Base-by-base conservation (phyloP, 2,797 vertebrate species). In the Alectoris magna region DNA sequence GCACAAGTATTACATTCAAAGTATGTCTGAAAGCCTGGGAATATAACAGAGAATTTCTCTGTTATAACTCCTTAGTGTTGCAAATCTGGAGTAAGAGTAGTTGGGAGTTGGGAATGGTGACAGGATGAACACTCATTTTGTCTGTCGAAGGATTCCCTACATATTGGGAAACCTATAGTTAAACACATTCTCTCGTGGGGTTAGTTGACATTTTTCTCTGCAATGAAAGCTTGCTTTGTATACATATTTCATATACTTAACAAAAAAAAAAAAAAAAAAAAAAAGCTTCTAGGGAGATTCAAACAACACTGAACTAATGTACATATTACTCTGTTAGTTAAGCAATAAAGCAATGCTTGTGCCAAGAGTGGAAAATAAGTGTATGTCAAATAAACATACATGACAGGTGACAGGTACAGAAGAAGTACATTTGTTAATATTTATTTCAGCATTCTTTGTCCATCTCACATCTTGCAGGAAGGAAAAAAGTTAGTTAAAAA, bases 351-450 rank as follows among this genome's bases (percentile, higher is more conserved):
- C 24, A 23, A 36, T 88, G 26, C 38, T 69, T 83, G 62, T 63
- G 15, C 48, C n/a, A 36, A 91, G 72, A 79, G 67, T 93, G 71
- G 77, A 92, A 95, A 95, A 88, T 12, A 88, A 95, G 56, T 44
- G 17, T 91, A 94, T 66, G 17, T 89, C 44, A 90, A 96, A 84
- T 72, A 71, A 90, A 74, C 46, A 34, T 34, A 34, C 34, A 34
- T 34, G 34, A 34, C 34, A 34, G 34, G 34, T 34, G 34, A 34
- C 34, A 34, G 34, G 34, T 34, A 69, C 60, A 79, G 27, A 56
- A 87, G 44, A 78, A 74, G 5, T 46, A 10, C 1, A 56, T 80
- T 90, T 91, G 29, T 64, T n/a, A 67, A 75, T 44, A 72, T 23
- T 63, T 87, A 29, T 43, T 49, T 53, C 68, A 80, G 34, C 46